phyloP scores from a whole-genome alignment of 2,113 vertebrate species.

The Neogale vison region DNA sequence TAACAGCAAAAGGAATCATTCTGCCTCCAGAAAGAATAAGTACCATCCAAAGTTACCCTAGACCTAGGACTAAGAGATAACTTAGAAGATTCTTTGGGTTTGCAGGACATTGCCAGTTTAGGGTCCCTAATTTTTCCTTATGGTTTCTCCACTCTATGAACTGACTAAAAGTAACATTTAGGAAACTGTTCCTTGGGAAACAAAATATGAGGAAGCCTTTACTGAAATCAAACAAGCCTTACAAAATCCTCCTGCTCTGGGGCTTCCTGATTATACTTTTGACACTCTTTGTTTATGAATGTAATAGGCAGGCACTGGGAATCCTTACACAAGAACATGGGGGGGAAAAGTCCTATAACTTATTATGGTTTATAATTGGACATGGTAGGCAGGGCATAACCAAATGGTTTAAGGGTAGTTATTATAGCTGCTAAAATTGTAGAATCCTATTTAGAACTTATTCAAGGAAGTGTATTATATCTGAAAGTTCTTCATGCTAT shows the following conservation, averaged over 20 bases:
- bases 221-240: not conserved
- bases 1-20: not conserved
- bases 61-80: not conserved
- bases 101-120: not conserved
- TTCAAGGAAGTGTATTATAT: not conserved
- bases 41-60: not conserved
- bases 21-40: not conserved
- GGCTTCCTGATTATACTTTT: not conserved
- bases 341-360: not conserved
- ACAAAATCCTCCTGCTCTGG: not conserved
- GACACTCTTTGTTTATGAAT: not conserved
- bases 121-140: not conserved
- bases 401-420: not conserved
- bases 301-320: not conserved
- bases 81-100: not conserved
- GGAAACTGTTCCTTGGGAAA: not conserved
- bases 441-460: not conserved
- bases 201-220: not conserved
- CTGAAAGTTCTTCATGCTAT: not conserved
- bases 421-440: not conserved
- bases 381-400: not conserved
- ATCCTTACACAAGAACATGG: not conserved
- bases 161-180: not conserved
- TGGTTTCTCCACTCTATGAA: not conserved
- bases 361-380: not conserved